These are phyloP conservation scores for Heliconius charithonia DNA, from an alignment of 2,888 invertebrate genomes.

Conservation along the genomic window DNA sequence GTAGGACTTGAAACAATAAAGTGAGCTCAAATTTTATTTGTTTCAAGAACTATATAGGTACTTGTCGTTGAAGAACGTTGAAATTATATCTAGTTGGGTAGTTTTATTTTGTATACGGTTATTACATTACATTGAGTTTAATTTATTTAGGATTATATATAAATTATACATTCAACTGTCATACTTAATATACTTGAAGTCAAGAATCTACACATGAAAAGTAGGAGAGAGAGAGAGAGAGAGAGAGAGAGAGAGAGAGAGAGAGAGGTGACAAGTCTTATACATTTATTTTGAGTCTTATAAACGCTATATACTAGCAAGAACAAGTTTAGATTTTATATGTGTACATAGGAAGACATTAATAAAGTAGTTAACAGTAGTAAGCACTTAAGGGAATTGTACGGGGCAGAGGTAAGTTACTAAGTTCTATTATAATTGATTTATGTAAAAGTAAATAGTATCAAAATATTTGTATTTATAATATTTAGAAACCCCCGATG, in stretches of 20 bases:
- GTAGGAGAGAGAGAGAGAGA: no score
- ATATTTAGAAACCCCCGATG: no score
- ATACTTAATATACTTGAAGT: no score
- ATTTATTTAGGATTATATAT: no score
- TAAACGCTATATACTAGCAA: no score
- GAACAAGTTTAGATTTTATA: not conserved
- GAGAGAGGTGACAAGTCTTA: no score
- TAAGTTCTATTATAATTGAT: not conserved
- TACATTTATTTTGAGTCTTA: no score
- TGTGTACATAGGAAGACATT: not conserved
- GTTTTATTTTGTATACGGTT: not conserved
- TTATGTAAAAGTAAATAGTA: no score
- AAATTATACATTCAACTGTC: no score
- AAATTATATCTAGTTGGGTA: not conserved
- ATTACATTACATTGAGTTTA: not conserved
- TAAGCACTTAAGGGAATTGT: not conserved
- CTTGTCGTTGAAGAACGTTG: not conserved
- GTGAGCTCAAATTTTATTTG: slow-evolving; percentile 14
- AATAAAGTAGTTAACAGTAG: not conserved
- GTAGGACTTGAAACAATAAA: not conserved
- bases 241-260: no score
- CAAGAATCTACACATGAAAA: no score
- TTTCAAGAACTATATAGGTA: slow-evolving; percentile 7
- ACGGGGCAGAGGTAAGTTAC: not conserved
- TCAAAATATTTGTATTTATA: no score